Percentiles rank a stretch among this genome's conserved stretches.
Evolutionary conservation across 2,888 invertebrate genomes (phyloP).

Genomic region (Nephrocerus scutellatus): DNA sequence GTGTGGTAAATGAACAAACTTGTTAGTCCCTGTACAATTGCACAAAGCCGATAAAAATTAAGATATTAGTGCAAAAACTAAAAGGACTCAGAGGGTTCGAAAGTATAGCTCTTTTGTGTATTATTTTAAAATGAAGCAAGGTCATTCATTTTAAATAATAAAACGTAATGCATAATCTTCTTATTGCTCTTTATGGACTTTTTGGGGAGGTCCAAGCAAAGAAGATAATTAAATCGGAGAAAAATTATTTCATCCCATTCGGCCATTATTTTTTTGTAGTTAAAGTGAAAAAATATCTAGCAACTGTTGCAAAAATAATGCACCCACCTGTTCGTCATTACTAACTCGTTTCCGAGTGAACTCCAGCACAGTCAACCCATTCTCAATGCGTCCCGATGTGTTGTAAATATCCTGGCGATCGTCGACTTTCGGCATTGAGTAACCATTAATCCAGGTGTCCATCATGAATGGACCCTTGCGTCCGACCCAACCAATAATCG

Average conservation of each 20-base stretch:
- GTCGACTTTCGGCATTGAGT: slow-evolving; percentile 67
- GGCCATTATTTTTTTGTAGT: too few species aligned
- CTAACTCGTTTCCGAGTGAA: slow-evolving; percentile 73
- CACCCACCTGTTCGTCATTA: slow-evolving; percentile 52
- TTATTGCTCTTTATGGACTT: too few species aligned
- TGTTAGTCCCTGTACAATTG: too few species aligned
- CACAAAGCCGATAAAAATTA: too few species aligned
- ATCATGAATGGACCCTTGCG: slow-evolving; percentile 72
- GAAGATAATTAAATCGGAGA: background rate
- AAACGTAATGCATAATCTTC: too few species aligned
- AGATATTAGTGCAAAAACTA: too few species aligned
- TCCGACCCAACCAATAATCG: slow-evolving; percentile 84
- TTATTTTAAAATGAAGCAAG: too few species aligned
- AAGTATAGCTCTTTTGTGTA: too few species aligned
- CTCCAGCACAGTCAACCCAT: slow-evolving; percentile 70
- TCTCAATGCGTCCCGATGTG: slow-evolving; percentile 60
- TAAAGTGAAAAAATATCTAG: background rate
- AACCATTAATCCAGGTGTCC: slow-evolving; percentile 82
- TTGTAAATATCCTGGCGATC: slow-evolving; percentile 66
- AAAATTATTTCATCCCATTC: background rate
- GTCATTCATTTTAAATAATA: too few species aligned
- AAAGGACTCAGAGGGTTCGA: too few species aligned
- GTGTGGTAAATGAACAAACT: too few species aligned
- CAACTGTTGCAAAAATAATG: slow-evolving; percentile 1
- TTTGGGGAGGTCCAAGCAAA: background rate